Evolutionary conservation across 1,140 invertebrate genomes (phyloP), one percentile per base, ranked within the genome.

Genomic region (Dendroctonus ponderosae): DNA sequence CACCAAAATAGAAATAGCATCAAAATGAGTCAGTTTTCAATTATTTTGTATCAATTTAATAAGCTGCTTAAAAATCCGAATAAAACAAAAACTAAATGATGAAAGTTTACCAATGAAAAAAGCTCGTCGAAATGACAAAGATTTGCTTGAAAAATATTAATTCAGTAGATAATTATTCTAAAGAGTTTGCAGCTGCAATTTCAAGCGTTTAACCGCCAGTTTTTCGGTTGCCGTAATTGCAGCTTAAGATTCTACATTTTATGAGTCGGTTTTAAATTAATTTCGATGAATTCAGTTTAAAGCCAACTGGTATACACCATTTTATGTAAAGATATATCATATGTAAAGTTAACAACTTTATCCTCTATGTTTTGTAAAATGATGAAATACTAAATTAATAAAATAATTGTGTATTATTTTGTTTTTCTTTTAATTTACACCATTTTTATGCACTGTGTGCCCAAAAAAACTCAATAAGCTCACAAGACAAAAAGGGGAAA

Each of bases 101-200:
- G 4, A 11, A 9, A 12, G 1, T 11, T 46, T 46, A 11, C 12
- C 9, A 46, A 46, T 14, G 44, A 46, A 46, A 46, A 46, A 26
- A 75, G 74, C 74, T 75, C 70, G 73, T 72, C 73, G 68, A 71
- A 66, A 60, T 72, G 73, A 75, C 73, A 75, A 75, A 73, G 71
- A 75, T 69, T 75, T 75, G 73, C 73, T 75, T 75, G 48, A 39
- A 67, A 69, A 14, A 66, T 66, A 66, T 66, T 66, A 11, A 66
- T 66, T 48, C 40, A 66, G 50, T 64, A 64, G 62, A 48, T 39
- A 46, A 42, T 48, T 15, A 58, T 26, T 26, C 26, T 26, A 26
- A 26, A 26, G 26, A 26, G 26, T 26, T 26, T 26, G 26, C 26
- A 44, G 44, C 57, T 59, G n/a, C 26, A 46, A 15, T 26, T 46